These are phyloP conservation scores for Brassicogethes aeneus DNA, from an alignment of 2,888 invertebrate species.

Conservation along the genomic window DNA sequence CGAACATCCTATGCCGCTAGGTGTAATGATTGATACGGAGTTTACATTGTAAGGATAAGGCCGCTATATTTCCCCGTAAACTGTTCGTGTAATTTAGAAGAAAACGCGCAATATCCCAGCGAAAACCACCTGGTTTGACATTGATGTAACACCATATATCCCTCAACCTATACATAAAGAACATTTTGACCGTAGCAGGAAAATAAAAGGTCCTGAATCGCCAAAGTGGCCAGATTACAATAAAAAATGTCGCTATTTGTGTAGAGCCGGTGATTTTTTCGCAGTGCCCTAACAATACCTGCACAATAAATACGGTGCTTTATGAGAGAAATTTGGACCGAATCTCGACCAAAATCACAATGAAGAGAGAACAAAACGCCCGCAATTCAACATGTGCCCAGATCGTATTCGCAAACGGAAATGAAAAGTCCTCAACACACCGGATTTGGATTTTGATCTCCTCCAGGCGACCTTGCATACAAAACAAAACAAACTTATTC, in stretches of 20 bases:
- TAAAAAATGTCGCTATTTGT: slow-evolving; percentile 26
- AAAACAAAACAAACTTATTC: not conserved
- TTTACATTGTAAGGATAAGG: not conserved
- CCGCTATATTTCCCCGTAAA: not conserved
- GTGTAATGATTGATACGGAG: not conserved
- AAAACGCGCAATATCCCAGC: not conserved
- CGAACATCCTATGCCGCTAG: not conserved
- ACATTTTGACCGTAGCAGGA: not conserved
- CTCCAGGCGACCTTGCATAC: slow-evolving; percentile 10
- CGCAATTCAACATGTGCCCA: slow-evolving; percentile 25
- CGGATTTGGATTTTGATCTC: slow-evolving; percentile 24
- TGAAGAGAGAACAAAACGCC: slow-evolving; percentile 21
- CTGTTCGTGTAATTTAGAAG: not conserved
- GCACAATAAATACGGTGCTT: slow-evolving; percentile 28
- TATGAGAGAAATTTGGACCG: slow-evolving; percentile 26
- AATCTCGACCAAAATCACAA: slow-evolving; percentile 27
- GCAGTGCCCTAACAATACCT: slow-evolving; percentile 23
- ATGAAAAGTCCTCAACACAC: slow-evolving; percentile 29
- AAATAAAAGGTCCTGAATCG: slow-evolving; percentile 9
- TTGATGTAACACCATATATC: slow-evolving; percentile 18
- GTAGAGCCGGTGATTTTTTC: slow-evolving; percentile 24
- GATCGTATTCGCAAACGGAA: slow-evolving; percentile 27
- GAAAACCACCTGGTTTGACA: slow-evolving; percentile 11
- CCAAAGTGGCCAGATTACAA: slow-evolving; percentile 23
- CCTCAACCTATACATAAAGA: slow-evolving; percentile 3